Conservation (phyloP, 2,797 vertebrate species). For the Ctenopoma kingsleyae region DNA sequence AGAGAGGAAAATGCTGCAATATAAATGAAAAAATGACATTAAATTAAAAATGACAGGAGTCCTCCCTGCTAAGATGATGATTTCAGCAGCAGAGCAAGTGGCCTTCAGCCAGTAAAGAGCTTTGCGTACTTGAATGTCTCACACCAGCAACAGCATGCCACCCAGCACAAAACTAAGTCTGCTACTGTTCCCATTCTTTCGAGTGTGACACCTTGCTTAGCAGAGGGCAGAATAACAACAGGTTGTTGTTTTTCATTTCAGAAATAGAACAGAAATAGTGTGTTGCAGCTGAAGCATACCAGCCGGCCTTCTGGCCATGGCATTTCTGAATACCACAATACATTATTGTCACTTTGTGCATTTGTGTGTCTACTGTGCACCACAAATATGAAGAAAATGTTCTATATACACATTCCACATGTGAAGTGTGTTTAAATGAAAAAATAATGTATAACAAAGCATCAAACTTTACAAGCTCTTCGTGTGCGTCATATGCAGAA, state of each 20-base stretch:
- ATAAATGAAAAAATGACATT: slow-evolving; percentile 1
- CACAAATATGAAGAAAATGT: background rate
- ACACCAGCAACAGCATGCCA: background rate
- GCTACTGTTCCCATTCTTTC: slow-evolving; percentile 23
- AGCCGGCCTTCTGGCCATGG: slow-evolving; percentile 42
- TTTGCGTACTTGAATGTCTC: slow-evolving; percentile 3
- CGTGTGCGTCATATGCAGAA: too few species aligned
- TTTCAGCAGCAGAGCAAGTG: slow-evolving; percentile 9
- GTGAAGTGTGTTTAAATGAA: too few species aligned
- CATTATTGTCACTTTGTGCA: slow-evolving; percentile 34
- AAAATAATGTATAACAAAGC: too few species aligned
- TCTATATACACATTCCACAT: background rate
- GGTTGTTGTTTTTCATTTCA: slow-evolving; percentile 62
- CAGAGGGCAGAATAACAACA: slow-evolving; percentile 42
- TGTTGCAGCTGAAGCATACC: slow-evolving; percentile 41
- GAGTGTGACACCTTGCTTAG: slow-evolving; percentile 22
- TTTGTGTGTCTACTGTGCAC: background rate
- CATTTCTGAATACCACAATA: slow-evolving; percentile 53
- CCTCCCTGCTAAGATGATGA: background rate
- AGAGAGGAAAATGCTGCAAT: background rate
- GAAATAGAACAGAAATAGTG: slow-evolving; percentile 51
- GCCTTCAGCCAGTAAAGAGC: slow-evolving; percentile 8
- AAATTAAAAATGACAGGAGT: slow-evolving; percentile 1
- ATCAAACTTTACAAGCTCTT: too few species aligned
- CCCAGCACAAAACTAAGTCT: background rate